These are phyloP conservation scores for Dermochelys coriacea DNA, from an alignment of 2,797 vertebrate genomes.

Conservation along the genomic window DNA sequence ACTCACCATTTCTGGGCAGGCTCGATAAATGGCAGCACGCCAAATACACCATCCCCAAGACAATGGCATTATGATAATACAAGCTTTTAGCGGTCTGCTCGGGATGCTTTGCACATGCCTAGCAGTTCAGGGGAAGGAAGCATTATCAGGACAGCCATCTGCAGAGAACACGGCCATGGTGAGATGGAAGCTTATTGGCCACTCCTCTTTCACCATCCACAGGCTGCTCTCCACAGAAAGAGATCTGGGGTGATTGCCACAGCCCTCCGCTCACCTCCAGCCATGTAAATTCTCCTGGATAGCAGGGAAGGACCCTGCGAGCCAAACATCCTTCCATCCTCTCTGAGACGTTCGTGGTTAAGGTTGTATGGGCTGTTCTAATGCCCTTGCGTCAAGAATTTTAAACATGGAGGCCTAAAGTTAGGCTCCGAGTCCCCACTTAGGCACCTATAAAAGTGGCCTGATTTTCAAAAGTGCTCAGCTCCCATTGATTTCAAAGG, in stretches of 20 bases:
- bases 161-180: neutral
- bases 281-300: neutral
- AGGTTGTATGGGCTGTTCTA: fast-evolving
- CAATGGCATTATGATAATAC: neutral
- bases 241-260: neutral
- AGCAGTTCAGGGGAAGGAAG: fast-evolving
- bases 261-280: neutral
- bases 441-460: neutral
- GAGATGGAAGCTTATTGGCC: neutral
- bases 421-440: neutral
- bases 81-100: fast-evolving
- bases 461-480: neutral
- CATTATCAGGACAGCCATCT: neutral
- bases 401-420: neutral
- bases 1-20: neutral
- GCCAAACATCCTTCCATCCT: neutral
- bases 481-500: slow-evolving; percentile 18
- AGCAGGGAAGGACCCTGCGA: neutral
- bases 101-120: neutral
- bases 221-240: neutral
- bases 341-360: neutral
- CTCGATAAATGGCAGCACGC: neutral
- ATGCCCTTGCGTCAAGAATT: neutral
- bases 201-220: neutral
- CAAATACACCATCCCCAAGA: fast-evolving